Percentiles rank a stretch among this genome's conserved stretches.
Conservation (phyloP, 2,888 invertebrate genomes). For the Serrognathus titanus region DNA sequence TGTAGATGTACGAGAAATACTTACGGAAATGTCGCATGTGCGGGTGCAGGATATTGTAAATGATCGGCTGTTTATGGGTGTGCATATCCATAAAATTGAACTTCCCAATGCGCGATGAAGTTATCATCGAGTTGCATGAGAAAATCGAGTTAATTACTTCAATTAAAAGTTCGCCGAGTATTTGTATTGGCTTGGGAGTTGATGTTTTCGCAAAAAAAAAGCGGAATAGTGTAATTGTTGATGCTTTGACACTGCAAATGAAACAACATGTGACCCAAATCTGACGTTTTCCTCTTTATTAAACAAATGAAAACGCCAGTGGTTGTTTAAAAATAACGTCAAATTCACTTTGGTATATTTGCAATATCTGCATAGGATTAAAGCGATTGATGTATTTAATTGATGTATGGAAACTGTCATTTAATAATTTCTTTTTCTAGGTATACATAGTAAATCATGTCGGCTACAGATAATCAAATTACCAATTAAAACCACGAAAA, state of each 20-base stretch:
- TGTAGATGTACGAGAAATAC: slow-evolving; percentile 6
- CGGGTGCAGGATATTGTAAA: slow-evolving; percentile 18
- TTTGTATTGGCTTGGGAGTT: background rate
- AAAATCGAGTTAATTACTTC: slow-evolving; percentile 38
- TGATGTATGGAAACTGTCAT: background rate
- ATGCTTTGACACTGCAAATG: slow-evolving; percentile 26
- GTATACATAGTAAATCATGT: slow-evolving; percentile 10
- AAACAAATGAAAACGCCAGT: too few relatives aligned
- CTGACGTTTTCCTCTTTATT: slow-evolving; percentile 29
- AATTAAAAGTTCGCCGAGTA: slow-evolving; percentile 31
- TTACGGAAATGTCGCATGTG: background rate
- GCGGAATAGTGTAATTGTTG: slow-evolving; percentile 6
- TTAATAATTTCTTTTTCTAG: background rate
- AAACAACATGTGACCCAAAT: slow-evolving; percentile 54
- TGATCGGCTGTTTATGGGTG: slow-evolving; percentile 43
- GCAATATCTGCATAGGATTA: background rate
- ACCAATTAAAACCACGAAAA: background rate
- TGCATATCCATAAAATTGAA: slow-evolving; percentile 19
- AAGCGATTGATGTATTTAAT: slow-evolving; percentile 7
- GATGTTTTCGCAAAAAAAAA: slow-evolving; percentile 6
- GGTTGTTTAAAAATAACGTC: slow-evolving; percentile 7
- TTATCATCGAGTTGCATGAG: slow-evolving; percentile 32
- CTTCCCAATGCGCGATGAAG: slow-evolving; percentile 19
- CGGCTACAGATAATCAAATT: slow-evolving; percentile 3
- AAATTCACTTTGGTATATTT: slow-evolving; percentile 1